phyloP scores from a whole-genome alignment of 2,888 invertebrate species.

The Dugesia japonica region DNA sequence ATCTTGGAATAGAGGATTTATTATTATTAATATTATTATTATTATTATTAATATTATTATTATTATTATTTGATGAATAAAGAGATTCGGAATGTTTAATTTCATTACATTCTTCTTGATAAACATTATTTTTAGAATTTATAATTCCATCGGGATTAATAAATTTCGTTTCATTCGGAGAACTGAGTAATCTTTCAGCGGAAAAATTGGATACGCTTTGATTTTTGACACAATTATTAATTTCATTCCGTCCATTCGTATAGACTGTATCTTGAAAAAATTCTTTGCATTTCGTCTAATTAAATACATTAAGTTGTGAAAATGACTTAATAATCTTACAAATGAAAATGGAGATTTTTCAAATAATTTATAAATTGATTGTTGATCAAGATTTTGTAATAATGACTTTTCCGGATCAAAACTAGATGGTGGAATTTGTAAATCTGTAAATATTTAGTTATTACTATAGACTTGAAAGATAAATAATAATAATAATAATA shows the following conservation, averaged over 20 bases:
- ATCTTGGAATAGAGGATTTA: neutral
- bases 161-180: neutral
- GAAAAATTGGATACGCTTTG: neutral
- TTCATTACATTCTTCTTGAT: neutral
- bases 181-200: neutral
- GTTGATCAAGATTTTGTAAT: neutral
- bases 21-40: too few species aligned
- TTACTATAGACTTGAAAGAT: neutral
- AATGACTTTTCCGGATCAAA: neutral
- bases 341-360: neutral
- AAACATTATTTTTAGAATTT: neutral
- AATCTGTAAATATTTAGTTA: neutral
- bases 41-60: too few species aligned
- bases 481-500: neutral
- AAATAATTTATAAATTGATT: neutral
- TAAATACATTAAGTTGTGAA: neutral
- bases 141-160: neutral
- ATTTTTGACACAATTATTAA: neutral
- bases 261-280: neutral
- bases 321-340: neutral
- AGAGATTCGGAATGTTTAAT: neutral
- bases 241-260: neutral
- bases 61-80: neutral
- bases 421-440: neutral
- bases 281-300: neutral